Evolutionary conservation across 2,888 invertebrate species (phyloP).

Genomic region (Mythimna pallens): DNA sequence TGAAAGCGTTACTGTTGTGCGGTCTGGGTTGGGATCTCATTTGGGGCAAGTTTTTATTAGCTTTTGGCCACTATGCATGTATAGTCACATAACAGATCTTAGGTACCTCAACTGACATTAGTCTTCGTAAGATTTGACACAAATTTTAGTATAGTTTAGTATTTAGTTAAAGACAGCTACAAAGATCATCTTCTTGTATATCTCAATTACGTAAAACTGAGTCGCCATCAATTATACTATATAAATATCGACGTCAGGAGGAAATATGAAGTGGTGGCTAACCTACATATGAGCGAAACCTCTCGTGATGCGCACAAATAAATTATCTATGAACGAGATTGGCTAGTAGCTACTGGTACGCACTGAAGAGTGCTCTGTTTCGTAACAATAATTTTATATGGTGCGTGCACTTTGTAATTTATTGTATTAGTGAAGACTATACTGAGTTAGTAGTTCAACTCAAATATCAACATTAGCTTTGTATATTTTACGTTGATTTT

Average conservation of each 20-base stretch:
- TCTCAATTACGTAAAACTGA: slow-evolving; percentile 42
- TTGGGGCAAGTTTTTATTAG: too few species aligned
- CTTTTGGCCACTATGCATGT: too few species aligned
- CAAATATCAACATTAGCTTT: too few species aligned
- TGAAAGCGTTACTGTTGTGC: too few species aligned
- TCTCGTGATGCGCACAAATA: slow-evolving; percentile 87
- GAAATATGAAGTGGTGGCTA: slow-evolving; percentile 83
- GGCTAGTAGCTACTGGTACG: slow-evolving; percentile 77
- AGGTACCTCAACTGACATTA: too few species aligned
- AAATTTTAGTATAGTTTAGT: too few species aligned
- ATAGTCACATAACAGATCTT: too few species aligned
- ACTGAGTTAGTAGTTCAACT: too few species aligned
- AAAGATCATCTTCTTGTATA: neutral
- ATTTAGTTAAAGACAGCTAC: too few species aligned
- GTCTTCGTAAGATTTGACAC: too few species aligned
- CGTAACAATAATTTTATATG: slow-evolving; percentile 2
- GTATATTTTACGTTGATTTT: too few species aligned
- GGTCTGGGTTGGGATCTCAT: too few species aligned
- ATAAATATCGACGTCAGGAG: slow-evolving; percentile 69
- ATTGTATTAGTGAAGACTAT: neutral
- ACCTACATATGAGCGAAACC: slow-evolving; percentile 80
- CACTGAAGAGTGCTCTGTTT: slow-evolving; percentile 71
- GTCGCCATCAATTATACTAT: slow-evolving; percentile 57
- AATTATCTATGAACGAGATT: slow-evolving; percentile 88
- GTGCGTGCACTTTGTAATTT: neutral